Conservation (phyloP, 37 sponge, comb jelly and placozoan species). For the Corticium candelabrum region DNA sequence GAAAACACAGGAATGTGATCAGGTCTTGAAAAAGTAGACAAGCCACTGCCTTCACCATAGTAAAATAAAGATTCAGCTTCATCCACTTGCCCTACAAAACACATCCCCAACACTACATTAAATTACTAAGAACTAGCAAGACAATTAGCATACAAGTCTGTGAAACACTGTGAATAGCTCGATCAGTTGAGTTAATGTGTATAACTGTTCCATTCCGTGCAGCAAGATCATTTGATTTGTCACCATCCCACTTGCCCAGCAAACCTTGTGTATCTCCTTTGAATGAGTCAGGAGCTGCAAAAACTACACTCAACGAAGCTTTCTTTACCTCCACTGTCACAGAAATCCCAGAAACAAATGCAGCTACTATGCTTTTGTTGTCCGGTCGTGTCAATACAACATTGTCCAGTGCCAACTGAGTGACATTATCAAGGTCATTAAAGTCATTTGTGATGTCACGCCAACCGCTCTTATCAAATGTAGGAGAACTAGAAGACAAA, state of each 20-base stretch:
- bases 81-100: slow-evolving; percentile 43
- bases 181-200: slow-evolving; percentile 23
- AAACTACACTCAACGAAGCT: slow-evolving; percentile 9
- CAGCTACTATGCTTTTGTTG: background rate
- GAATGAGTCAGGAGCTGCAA: slow-evolving; percentile 20
- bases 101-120: background rate
- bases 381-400: background rate
- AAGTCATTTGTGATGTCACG: background rate
- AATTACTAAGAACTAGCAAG: background rate
- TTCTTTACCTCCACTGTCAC: background rate
- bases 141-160: slow-evolving; percentile 8
- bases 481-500: background rate
- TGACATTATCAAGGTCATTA: background rate
- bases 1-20: slow-evolving; percentile 37
- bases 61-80: slow-evolving; percentile 32
- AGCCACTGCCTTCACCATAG: slow-evolving; percentile 16
- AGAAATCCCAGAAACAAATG: background rate
- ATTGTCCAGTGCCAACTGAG: background rate
- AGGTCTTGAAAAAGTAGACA: slow-evolving; percentile 25
- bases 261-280: slow-evolving; percentile 42
- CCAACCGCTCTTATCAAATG: background rate
- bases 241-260: slow-evolving; percentile 60
- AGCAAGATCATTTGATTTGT: slow-evolving; percentile 41
- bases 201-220: slow-evolving; percentile 41
- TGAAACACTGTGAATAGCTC: slow-evolving; percentile 24